phyloP scores from a whole-genome alignment of 2,888 invertebrate species.

The Parthenolecanium corni region DNA sequence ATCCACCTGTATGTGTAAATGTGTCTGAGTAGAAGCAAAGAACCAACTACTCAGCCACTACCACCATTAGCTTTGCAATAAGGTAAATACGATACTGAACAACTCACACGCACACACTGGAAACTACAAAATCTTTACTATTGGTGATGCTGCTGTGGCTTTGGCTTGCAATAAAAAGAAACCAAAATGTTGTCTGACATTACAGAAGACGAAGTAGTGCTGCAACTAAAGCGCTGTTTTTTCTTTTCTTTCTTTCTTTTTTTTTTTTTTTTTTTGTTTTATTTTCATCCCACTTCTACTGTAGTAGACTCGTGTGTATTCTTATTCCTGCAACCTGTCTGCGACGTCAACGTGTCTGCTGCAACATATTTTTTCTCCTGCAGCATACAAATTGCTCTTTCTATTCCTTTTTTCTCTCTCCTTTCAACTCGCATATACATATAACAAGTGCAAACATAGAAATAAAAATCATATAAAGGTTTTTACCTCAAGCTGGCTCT shows the following conservation, averaged over 20 bases:
- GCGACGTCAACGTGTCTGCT: constrained; percentile 27
- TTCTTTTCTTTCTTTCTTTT: background rate
- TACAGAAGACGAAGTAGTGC: constrained; percentile 15
- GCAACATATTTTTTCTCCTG: constrained; percentile 10
- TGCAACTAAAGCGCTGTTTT: constrained; percentile 18
- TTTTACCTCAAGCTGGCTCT: too few species aligned
- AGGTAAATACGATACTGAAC: too few species aligned
- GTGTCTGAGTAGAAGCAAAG: too few species aligned
- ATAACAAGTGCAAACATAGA: constrained; percentile 23
- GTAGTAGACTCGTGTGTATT: constrained; percentile 2
- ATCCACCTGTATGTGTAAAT: too few species aligned
- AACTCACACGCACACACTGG: too few species aligned
- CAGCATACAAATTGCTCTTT: background rate
- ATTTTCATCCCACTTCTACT: constrained; percentile 16
- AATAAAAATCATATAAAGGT: too few species aligned
- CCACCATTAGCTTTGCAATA: too few species aligned
- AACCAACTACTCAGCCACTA: too few species aligned
- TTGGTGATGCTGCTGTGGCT: background rate
- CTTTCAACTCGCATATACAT: constrained; percentile 19
- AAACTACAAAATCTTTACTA: too few species aligned
- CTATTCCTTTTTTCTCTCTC: constrained; percentile 1
- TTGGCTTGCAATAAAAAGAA: constrained; percentile 21
- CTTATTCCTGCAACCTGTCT: constrained; percentile 27
- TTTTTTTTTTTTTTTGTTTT: too few species aligned
- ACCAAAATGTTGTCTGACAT: constrained; percentile 15